phyloP scores from a whole-genome alignment of 2,888 invertebrate genomes.

The Leptinotarsa tumamoca region DNA sequence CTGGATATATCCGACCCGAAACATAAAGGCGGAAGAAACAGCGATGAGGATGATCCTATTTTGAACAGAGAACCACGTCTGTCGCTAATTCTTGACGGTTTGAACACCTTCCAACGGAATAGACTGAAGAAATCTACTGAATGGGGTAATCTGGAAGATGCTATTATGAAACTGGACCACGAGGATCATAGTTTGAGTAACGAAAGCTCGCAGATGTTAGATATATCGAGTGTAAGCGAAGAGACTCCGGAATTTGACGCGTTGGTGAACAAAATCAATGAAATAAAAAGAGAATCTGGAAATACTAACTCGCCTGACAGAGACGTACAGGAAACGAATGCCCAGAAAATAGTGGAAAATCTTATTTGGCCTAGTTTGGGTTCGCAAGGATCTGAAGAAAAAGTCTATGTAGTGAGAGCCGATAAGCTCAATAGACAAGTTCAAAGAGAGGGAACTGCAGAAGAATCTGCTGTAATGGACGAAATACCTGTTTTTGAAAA shows the following conservation, averaged over 20 bases:
- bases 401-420: not conserved
- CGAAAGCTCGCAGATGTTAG: conserved; percentile 32
- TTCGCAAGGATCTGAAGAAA: too few relatives aligned
- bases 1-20: conserved; percentile 76
- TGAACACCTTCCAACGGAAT: conserved; percentile 76
- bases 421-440: not conserved
- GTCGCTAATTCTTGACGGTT: conserved; percentile 74
- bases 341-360: conserved; percentile 53
- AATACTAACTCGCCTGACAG: conserved; percentile 29
- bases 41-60: conserved; percentile 46
- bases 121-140: conserved; percentile 80
- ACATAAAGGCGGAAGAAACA: conserved; percentile 38
- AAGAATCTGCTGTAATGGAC: not conserved
- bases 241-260: conserved; percentile 61
- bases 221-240: conserved; percentile 49
- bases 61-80: conserved; percentile 72
- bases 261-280: conserved; percentile 62
- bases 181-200: conserved; percentile 51
- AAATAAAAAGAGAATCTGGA: conserved; percentile 59
- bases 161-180: conserved; percentile 72
- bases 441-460: not conserved
- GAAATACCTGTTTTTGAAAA: not conserved
- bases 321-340: conserved; percentile 37
- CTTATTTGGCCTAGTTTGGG: conserved; percentile 59
- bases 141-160: conserved; percentile 82